Conservation (phyloP, 2,888 invertebrate genomes). For the Eristalis intricaria region DNA sequence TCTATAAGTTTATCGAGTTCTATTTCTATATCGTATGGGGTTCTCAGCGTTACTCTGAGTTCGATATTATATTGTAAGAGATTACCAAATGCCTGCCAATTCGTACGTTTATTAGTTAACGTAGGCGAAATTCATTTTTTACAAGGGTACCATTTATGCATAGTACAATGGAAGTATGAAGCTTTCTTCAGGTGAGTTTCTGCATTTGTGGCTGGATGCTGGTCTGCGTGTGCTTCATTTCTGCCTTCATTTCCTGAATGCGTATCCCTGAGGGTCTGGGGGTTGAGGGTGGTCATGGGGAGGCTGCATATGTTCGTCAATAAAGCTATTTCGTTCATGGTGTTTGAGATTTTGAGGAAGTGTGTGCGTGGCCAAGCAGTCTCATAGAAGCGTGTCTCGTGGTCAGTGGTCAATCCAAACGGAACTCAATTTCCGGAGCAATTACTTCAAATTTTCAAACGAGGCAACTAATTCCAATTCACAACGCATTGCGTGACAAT, state of each 20-base stretch:
- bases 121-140: no score
- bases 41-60: no score
- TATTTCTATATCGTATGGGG: no score
- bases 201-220: slow-evolving; percentile 21
- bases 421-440: slow-evolving; percentile 49
- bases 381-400: no score
- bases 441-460: slow-evolving; percentile 42
- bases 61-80: no score
- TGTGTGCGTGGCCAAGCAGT: no score
- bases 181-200: slow-evolving; percentile 33
- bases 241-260: slow-evolving; percentile 47
- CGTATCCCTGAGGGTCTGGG: slow-evolving; percentile 3
- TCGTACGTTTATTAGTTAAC: no score
- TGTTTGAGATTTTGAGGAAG: not conserved
- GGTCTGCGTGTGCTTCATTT: slow-evolving; percentile 15
- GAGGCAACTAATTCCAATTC: slow-evolving; percentile 34
- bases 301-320: not conserved
- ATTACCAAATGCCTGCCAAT: no score
- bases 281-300: not conserved
- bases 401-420: not conserved
- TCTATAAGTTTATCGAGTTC: no score
- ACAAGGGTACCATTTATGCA: no score
- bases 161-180: no score
- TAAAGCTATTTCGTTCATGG: not conserved
- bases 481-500: slow-evolving; percentile 7